Evolutionary conservation across 2,797 vertebrate genomes (phyloP).

Genomic region (Danio choprae): DNA sequence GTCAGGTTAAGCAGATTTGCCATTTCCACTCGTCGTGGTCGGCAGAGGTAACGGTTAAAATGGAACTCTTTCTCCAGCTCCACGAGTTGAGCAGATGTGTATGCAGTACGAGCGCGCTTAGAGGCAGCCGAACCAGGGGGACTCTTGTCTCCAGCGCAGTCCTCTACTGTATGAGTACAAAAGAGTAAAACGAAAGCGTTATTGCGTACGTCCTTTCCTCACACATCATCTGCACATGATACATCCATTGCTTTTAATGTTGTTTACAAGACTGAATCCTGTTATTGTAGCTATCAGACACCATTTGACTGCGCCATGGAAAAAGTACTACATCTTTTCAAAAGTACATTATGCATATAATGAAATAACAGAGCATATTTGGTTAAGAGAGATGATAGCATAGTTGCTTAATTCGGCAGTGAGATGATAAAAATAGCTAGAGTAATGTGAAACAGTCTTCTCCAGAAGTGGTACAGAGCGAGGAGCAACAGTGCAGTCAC

Average conservation of each 20-base stretch:
- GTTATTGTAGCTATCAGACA: background rate
- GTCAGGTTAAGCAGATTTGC: constrained; percentile 97
- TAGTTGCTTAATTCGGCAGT: no score
- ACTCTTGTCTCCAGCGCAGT: constrained; percentile 95
- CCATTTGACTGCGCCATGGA: background rate
- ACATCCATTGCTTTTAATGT: background rate
- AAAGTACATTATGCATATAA: no score
- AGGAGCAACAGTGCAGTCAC: no score
- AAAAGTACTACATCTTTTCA: background rate
- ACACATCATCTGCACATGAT: background rate
- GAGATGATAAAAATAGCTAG: no score
- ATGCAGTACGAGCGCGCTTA: constrained; percentile 96
- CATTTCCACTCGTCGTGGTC: constrained; percentile 96
- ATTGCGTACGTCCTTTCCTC: background rate
- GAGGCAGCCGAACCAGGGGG: constrained; percentile 92
- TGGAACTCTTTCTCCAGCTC: constrained; percentile 99
- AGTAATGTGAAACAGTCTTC: no score
- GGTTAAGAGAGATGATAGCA: no score
- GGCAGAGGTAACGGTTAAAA: constrained; percentile 98
- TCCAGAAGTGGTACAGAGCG: no score
- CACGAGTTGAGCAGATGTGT: constrained; percentile 98
- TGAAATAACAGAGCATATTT: no score
- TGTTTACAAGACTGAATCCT: background rate
- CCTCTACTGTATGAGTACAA: constrained; percentile 89
- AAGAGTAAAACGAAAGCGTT: constrained; percentile 7